Conservation (phyloP, 2,797 vertebrate species). For the Phoxinus dragarum region DNA sequence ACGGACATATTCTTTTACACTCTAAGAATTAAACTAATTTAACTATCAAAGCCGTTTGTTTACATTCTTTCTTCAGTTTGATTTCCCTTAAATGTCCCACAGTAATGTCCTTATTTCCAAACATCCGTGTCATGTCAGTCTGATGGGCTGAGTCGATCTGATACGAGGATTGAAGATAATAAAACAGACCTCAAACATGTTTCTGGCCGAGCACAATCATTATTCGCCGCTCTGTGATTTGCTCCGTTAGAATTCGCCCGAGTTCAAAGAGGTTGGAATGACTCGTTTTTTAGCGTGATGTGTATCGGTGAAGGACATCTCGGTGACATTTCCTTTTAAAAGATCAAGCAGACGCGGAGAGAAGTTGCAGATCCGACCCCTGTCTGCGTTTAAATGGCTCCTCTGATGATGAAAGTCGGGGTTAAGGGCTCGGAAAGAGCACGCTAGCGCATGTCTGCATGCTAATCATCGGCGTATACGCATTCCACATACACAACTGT, state of each 20-base stretch:
- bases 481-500: background rate
- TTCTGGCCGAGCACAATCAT: conserved; percentile 13
- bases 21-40: conserved; percentile 11
- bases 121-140: background rate
- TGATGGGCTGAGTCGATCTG: conserved; percentile 8
- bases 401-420: conserved; percentile 68
- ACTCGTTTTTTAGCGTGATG: background rate
- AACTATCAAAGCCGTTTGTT: conserved; percentile 37
- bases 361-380: conserved; percentile 6
- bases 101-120: conserved; percentile 11
- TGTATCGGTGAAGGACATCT: conserved; percentile 41
- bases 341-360: conserved; percentile 29
- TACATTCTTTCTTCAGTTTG: background rate
- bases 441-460: conserved; percentile 48
- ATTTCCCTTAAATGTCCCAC: conserved; percentile 7
- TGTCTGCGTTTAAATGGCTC: conserved; percentile 11
- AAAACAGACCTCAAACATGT: conserved; percentile 2
- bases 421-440: conserved; percentile 56
- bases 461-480: conserved; percentile 45
- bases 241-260: background rate
- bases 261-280: conserved; percentile 35
- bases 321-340: conserved; percentile 32
- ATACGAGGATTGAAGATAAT: conserved; percentile 8
- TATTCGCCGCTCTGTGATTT: conserved; percentile 21
- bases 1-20: too few species aligned